Evolutionary conservation across 2,888 invertebrate genomes (phyloP).

Genomic region (Cryptosula pallasiana): DNA sequence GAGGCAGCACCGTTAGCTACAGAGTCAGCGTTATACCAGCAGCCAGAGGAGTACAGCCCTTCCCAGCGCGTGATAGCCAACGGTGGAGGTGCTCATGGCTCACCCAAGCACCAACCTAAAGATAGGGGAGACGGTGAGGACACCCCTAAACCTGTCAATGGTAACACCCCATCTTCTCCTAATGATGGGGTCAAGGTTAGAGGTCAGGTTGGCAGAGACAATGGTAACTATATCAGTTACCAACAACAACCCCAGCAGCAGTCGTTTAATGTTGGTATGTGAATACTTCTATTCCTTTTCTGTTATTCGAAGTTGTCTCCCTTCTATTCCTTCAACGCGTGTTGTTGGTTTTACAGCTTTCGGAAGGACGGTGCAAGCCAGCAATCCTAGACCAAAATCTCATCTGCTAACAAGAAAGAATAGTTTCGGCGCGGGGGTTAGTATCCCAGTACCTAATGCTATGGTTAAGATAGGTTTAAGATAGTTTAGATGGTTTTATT

Average conservation of each 20-base stretch:
- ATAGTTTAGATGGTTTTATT: too few species aligned
- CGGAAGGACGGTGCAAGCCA: slow-evolving; percentile 4
- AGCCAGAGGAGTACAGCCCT: neutral
- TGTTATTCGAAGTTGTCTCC: neutral
- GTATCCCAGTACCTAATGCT: too few species aligned
- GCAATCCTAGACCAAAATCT: slow-evolving; percentile 27
- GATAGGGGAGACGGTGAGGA: neutral
- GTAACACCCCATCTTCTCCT: neutral
- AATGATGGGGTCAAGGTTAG: neutral
- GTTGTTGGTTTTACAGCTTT: slow-evolving; percentile 10
- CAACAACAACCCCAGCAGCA: slow-evolving; percentile 23
- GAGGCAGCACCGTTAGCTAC: neutral
- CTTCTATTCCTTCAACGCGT: neutral
- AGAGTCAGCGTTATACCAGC: neutral
- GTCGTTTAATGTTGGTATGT: slow-evolving; percentile 18
- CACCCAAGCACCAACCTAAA: neutral
- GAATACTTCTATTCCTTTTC: neutral
- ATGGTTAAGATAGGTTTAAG: too few species aligned
- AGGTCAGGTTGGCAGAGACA: neutral
- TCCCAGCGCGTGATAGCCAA: neutral
- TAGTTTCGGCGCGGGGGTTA: slow-evolving; percentile 27
- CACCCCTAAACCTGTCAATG: neutral
- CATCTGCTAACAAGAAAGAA: slow-evolving; percentile 27
- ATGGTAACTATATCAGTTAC: neutral
- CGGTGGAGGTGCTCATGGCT: neutral